Conservation (phyloP, 2,888 invertebrate genomes). For the Cancer borealis region DNA sequence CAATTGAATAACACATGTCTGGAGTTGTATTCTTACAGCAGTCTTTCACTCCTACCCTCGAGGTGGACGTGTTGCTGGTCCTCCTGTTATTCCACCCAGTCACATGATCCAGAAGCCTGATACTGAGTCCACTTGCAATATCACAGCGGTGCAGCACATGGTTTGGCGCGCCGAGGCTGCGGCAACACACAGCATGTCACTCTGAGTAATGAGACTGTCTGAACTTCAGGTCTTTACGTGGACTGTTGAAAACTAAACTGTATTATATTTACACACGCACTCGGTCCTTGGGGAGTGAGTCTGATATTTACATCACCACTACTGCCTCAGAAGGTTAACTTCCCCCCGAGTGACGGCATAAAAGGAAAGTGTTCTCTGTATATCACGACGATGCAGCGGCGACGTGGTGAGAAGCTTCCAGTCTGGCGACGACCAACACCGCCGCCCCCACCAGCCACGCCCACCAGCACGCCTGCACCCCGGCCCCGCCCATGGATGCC, state of each 20-base stretch:
- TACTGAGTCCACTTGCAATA: background rate
- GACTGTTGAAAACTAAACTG: background rate
- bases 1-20: background rate
- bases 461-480: constrained; percentile 59
- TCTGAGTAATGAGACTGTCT: background rate
- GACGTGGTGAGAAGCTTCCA: background rate
- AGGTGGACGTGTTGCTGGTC: background rate
- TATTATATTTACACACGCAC: background rate
- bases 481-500: constrained; percentile 24
- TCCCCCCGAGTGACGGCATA: background rate
- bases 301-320: constrained; percentile 42
- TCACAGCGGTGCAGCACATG: background rate
- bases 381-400: constrained; percentile 59
- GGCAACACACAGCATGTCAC: background rate
- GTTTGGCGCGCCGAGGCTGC: background rate
- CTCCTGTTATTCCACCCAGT: background rate
- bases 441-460: constrained; percentile 47
- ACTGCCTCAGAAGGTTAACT: constrained; percentile 33
- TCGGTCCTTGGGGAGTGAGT: background rate
- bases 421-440: background rate
- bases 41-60: background rate
- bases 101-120: background rate
- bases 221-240: background rate
- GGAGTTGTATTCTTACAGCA: background rate
- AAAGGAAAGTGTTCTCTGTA: background rate